Evolutionary conservation across 2,888 invertebrate species (phyloP).

Genomic region (Apoderus coryli): DNA sequence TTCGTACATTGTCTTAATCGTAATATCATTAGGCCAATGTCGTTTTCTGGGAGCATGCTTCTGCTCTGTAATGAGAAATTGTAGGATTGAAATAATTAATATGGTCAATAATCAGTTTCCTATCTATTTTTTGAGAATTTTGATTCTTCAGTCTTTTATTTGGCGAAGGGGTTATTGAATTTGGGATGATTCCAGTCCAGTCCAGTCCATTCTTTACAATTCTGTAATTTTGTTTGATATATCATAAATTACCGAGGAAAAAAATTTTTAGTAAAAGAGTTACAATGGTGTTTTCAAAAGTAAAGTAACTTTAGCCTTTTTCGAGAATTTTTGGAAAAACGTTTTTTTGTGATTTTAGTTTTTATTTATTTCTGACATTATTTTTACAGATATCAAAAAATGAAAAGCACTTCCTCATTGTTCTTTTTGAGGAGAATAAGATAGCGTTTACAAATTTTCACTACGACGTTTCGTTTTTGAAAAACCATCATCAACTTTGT

Average conservation of each 20-base stretch:
- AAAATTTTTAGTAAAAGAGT: too few relatives aligned
- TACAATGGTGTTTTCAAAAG: too few relatives aligned
- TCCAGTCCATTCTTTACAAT: constrained; percentile 2
- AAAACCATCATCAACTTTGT: too few relatives aligned
- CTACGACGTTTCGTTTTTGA: too few relatives aligned
- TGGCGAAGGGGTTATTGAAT: constrained; percentile 2
- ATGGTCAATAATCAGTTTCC: constrained; percentile 2
- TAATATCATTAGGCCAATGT: constrained; percentile 1
- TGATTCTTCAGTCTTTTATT: constrained; percentile 1
- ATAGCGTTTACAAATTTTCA: too few relatives aligned
- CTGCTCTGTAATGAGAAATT: constrained; percentile 1
- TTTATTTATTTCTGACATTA: too few relatives aligned
- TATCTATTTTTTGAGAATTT: background rate
- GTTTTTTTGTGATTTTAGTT: too few relatives aligned
- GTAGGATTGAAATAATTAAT: constrained; percentile 1
- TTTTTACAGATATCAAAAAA: too few relatives aligned
- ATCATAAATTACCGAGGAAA: constrained; percentile 1
- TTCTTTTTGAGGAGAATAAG: too few relatives aligned
- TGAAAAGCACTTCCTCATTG: too few relatives aligned
- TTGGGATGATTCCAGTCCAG: constrained; percentile 1
- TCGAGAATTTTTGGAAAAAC: too few relatives aligned
- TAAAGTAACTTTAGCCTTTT: too few relatives aligned
- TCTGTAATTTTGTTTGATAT: background rate
- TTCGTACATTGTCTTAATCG: constrained; percentile 2
- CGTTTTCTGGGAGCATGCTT: constrained; percentile 2